These are phyloP conservation scores for Neolamprologus variostigma DNA, from an alignment of 2,113 vertebrate species.

Conservation along the genomic window DNA sequence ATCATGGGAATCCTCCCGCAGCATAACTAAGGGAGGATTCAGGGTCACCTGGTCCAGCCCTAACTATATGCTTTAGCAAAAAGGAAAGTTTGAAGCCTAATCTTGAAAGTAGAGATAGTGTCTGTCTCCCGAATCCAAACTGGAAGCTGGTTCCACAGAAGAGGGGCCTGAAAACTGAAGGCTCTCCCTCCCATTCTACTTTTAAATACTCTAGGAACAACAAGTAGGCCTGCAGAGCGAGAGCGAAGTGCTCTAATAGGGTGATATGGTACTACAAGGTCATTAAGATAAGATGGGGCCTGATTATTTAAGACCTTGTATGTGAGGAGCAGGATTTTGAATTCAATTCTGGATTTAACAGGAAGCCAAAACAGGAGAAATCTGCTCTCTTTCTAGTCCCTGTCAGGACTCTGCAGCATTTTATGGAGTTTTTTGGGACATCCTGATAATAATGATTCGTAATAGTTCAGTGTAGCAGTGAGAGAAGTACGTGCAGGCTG, in stretches of 20 bases:
- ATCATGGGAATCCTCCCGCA: neutral
- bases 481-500: rapidly evolving
- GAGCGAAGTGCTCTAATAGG: neutral
- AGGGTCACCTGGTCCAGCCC: neutral
- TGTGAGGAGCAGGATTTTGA: neutral
- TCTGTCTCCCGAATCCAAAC: neutral
- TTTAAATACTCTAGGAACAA: neutral
- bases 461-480: neutral
- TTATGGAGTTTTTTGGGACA: neutral
- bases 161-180: neutral
- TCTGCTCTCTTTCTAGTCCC: neutral
- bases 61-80: neutral
- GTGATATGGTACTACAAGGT: neutral
- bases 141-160: neutral
- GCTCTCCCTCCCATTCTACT: neutral
- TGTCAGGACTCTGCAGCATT: neutral
- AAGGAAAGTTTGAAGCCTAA: neutral
- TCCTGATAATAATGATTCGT: neutral
- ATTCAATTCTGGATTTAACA: neutral
- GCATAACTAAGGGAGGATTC: neutral
- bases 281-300: neutral
- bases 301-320: neutral
- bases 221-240: rapidly evolving
- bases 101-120: neutral
- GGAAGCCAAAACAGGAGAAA: neutral